A percentile compares a stretch with the other conserved stretches of the same genome.
These are phyloP conservation scores for Phyllotreta striolata DNA, from an alignment of 2,888 invertebrate species.

Conservation along the genomic window DNA sequence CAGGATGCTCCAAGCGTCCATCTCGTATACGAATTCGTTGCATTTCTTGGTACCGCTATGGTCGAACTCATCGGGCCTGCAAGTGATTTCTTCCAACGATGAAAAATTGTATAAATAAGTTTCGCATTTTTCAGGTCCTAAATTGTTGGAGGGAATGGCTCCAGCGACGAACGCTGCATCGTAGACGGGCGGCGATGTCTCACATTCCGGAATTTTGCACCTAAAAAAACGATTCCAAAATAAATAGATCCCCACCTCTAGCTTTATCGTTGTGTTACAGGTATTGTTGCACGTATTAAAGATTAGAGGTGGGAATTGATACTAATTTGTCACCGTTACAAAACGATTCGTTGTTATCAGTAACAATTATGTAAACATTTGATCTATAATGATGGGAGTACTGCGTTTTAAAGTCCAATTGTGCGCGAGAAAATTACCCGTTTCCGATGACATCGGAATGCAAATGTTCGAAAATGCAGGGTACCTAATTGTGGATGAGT, in stretches of 20 bases:
- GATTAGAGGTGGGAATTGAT: too few relatives aligned
- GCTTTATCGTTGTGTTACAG: too few relatives aligned
- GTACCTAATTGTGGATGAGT: too few relatives aligned
- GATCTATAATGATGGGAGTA: too few relatives aligned
- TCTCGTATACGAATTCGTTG: slow-evolving; percentile 52
- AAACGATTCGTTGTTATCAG: too few relatives aligned
- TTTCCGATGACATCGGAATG: too few relatives aligned
- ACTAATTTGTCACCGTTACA: too few relatives aligned
- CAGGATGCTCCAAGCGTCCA: slow-evolving; percentile 50
- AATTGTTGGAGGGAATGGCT: slow-evolving; percentile 55
- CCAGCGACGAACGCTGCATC: slow-evolving; percentile 54
- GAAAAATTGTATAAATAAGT: slow-evolving; percentile 36
- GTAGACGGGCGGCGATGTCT: slow-evolving; percentile 44
- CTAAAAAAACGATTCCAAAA: slow-evolving; percentile 47
- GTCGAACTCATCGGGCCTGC: slow-evolving; percentile 45
- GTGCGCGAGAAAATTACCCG: too few relatives aligned
- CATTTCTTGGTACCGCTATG: slow-evolving; percentile 33
- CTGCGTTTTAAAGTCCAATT: too few relatives aligned
- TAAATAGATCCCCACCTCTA: not conserved
- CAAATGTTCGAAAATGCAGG: too few relatives aligned
- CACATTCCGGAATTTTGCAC: slow-evolving; percentile 58
- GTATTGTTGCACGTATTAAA: too few relatives aligned
- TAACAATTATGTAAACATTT: too few relatives aligned
- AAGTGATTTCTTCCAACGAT: slow-evolving; percentile 40
- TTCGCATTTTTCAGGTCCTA: slow-evolving; percentile 50